Percentiles rank a stretch among this genome's conserved stretches.
phyloP scores from a whole-genome alignment of 2,113 vertebrate genomes.

The Cacatua alba region DNA sequence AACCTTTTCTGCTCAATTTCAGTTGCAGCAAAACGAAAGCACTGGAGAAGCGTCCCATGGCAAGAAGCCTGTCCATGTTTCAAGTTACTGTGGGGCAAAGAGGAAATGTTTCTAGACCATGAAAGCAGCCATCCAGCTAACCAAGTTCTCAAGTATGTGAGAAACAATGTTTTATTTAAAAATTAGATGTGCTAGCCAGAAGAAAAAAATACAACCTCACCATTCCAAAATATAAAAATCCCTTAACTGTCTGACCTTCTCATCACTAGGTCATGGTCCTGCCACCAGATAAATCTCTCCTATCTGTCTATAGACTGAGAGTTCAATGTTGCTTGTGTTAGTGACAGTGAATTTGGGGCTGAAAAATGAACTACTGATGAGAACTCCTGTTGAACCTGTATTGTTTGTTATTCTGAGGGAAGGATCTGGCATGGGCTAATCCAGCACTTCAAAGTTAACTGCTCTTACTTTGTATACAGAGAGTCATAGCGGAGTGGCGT shows the following conservation, averaged over 20 bases:
- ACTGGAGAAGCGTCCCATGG: neutral
- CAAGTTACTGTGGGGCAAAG: neutral
- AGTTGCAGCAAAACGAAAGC: neutral
- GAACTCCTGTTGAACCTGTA: slow-evolving; percentile 86
- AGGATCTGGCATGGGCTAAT: slow-evolving; percentile 86
- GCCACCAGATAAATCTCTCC: slow-evolving; percentile 83
- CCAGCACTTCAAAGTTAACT: slow-evolving; percentile 89
- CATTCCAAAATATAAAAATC: slow-evolving; percentile 75
- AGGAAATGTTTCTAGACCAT: slow-evolving; percentile 24
- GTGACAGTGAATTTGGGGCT: slow-evolving; percentile 86
- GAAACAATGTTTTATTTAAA: slow-evolving; percentile 78
- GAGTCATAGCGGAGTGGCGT: slow-evolving; percentile 84
- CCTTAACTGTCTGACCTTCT: slow-evolving; percentile 73
- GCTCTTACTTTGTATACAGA: slow-evolving; percentile 88
- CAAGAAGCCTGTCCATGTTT: neutral
- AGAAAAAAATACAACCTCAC: slow-evolving; percentile 70
- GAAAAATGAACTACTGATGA: slow-evolving; percentile 87
- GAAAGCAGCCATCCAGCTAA: slow-evolving; percentile 4
- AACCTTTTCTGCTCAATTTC: neutral
- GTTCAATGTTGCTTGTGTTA: slow-evolving; percentile 86
- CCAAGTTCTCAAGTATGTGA: slow-evolving; percentile 66
- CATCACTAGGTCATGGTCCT: slow-evolving; percentile 74
- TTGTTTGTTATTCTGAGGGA: slow-evolving; percentile 92
- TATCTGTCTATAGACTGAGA: slow-evolving; percentile 78
- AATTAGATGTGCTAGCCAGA: slow-evolving; percentile 66